phyloP scores from a whole-genome alignment of 2,797 vertebrate species.

The Sciurus carolinensis region DNA sequence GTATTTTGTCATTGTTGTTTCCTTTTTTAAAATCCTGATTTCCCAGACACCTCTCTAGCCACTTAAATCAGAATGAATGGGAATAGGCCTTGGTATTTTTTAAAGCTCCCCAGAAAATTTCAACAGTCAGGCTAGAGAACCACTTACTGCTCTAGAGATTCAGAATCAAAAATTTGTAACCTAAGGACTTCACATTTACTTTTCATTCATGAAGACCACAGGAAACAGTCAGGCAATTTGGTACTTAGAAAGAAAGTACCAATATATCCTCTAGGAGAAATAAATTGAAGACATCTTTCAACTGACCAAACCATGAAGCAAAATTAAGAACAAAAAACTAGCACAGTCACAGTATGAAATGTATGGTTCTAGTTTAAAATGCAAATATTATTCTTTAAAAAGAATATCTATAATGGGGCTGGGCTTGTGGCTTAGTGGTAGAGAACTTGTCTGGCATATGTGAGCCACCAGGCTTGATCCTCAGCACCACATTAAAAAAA shows the following conservation, averaged over 20 bases:
- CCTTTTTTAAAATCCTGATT: slow-evolving; percentile 45
- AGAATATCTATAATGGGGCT: background rate
- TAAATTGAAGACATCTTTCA: slow-evolving; percentile 56
- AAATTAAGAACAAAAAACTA: slow-evolving; percentile 25
- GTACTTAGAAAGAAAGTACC: slow-evolving; percentile 15
- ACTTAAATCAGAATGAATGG: slow-evolving; percentile 43
- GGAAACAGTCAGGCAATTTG: slow-evolving; percentile 14
- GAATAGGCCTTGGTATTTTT: background rate
- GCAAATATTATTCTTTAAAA: slow-evolving; percentile 26
- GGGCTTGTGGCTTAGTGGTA: too few species aligned
- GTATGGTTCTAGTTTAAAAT: slow-evolving; percentile 42
- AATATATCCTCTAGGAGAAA: slow-evolving; percentile 49
- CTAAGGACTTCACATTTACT: slow-evolving; percentile 43
- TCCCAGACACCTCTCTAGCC: background rate
- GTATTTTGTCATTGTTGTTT: background rate
- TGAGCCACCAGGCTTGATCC: too few species aligned
- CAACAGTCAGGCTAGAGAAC: background rate
- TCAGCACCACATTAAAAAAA: too few species aligned
- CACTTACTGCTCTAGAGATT: background rate
- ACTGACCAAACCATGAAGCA: slow-evolving; percentile 21
- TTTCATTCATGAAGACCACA: slow-evolving; percentile 34
- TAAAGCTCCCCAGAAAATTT: background rate
- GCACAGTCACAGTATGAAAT: background rate
- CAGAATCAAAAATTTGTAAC: background rate
- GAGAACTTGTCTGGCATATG: too few species aligned